Evolutionary conservation across 2,888 invertebrate species (phyloP), one percentile per base, ranked within the genome.

Genomic region (Pammene aurita): DNA sequence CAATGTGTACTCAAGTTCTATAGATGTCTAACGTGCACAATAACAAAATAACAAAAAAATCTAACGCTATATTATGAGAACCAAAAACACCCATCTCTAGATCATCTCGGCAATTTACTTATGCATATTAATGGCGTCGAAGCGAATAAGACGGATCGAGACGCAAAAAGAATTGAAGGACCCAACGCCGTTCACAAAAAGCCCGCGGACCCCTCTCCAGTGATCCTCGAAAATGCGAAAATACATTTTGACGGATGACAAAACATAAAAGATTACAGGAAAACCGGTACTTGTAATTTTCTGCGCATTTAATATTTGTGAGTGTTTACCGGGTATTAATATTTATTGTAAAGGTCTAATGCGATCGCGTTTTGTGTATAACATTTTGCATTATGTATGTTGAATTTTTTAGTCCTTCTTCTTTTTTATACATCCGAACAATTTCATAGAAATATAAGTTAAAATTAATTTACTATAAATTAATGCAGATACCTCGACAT

Each of bases 181-280:
- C 73, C 76, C 75, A 77, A 87, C 89, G 83, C 88, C 77, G 79
- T 77, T 82, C 79, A 89, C 90, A 89, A 89, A 88, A 86, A 83
- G 80, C 80, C 78, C 76, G 78, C 78, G 77, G 78, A 54, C 73
- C 69, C 71, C 82, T 82, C 83, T 85, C 80, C 79, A 81, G 77
- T 81, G 85, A 80, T 83, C 81, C 84, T 80, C 78, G 80, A 79
- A 81, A 84, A 84, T 80, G 78, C 74, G 80, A 86, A 89, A 90
- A 89, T 88, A 89, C 87, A 89, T 92, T 87, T 89, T 88, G 88
- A 86, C 85, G 90, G 88, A 89, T 90, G 91, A 87, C 88, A 84
- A 81, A 84, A 89, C 86, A 86, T 83, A 86, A 90, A 88, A 87
- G 88, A 83, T 80, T 78, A 80, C 75, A 76, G 72, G 74, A 73